Conservation (phyloP, 2,113 vertebrate species). For the Catharus fuscescens region DNA sequence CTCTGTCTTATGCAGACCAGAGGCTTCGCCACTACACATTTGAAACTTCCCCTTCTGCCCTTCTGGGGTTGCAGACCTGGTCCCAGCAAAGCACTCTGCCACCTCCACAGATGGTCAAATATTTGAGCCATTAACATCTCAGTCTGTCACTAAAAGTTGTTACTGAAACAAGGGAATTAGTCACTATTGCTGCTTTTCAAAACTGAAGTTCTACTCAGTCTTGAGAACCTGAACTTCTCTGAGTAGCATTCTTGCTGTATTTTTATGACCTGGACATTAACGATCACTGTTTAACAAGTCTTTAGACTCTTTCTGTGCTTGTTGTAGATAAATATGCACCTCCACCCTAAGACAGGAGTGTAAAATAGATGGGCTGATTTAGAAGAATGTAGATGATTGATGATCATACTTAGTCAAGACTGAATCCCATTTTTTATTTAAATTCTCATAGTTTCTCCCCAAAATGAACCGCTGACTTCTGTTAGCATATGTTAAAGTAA, state of each 20-base stretch:
- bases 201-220: background rate
- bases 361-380: background rate
- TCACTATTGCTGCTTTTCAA: background rate
- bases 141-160: background rate
- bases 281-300: background rate
- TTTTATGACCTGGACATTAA: background rate
- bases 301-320: background rate
- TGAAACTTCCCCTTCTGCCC: background rate
- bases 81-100: background rate
- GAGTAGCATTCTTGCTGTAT: background rate
- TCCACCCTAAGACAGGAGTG: background rate
- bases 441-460: background rate
- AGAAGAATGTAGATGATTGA: background rate
- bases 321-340: background rate
- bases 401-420: background rate
- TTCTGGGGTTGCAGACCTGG: background rate
- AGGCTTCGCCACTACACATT: accelerated
- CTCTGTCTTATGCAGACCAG: background rate
- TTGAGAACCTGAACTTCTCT: background rate
- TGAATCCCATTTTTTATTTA: background rate
- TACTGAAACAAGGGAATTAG: background rate
- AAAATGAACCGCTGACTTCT: background rate
- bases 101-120: background rate
- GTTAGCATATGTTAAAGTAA: background rate
- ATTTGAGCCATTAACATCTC: background rate